Evolutionary conservation across 1,140 invertebrate genomes (phyloP), one percentile per base, ranked within the genome.

Genomic region (Anoplolepis gracilipes): DNA sequence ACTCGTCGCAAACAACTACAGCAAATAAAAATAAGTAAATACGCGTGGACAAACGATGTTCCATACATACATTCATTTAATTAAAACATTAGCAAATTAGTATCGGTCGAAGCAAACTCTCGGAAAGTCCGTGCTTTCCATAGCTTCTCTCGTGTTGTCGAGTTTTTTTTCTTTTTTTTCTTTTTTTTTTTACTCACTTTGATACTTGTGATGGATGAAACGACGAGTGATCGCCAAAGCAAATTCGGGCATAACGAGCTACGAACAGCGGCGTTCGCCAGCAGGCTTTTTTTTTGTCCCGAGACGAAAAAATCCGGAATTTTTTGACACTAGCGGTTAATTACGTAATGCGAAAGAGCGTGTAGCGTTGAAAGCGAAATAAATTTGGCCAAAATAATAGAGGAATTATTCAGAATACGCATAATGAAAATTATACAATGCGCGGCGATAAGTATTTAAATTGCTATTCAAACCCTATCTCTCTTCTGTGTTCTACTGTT

Each of bases 211-310:
- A 33, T n/a, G 36, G 25, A 10, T 46, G 19, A 73, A 57, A 57
- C 36, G 39, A 46, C 39, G 62, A 46, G 53, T 36, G 36, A 73
- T 72, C 53, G 53, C 28, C n/a, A 82, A 46, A 72, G 67, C n/a
- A 82, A 82, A 82, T 82, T 82, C 67, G 22, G 36, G 13, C 28
- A 59, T 82, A 72, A 82, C 65, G 67, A 79, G 49, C 62, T 42
- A 3, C 77, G 69, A 46, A 5, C 69, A n/a, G 36, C n/a, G 46
- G 36, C 16, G 10, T 7, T 28, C 11, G 13, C 28, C 53, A 42
- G 7, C 39, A 36, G 11, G 28, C 7, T 33, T 59, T 82, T 81
- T n/a, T 82, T 19, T 8, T 10, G 39, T 33, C 64, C 11, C 65
- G 11, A 39, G 22, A 13, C 65, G 19, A 59, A 49, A 49, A n/a